Conservation (phyloP, 2,888 invertebrate species). For the Meandrusa payeni region DNA sequence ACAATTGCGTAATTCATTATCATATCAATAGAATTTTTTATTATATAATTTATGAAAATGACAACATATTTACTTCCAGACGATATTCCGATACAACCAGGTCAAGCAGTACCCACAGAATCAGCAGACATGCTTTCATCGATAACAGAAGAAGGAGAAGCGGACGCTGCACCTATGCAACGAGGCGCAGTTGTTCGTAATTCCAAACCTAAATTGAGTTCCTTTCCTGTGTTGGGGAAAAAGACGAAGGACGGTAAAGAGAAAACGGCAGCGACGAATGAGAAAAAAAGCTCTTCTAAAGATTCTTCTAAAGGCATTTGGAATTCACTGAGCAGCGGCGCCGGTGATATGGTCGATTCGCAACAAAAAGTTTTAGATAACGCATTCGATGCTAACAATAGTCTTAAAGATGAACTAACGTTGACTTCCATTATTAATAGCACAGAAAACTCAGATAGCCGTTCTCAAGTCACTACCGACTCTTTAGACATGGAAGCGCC, state of each 20-base stretch:
- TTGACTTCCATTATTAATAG: constrained; percentile 64
- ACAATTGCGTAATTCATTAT: no score
- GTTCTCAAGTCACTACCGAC: constrained; percentile 74
- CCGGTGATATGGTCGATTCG: constrained; percentile 67
- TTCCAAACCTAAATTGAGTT: constrained; percentile 82
- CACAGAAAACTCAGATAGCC: constrained; percentile 66
- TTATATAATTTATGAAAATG: no score
- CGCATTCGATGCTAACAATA: constrained; percentile 59
- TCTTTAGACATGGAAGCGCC: constrained; percentile 70
- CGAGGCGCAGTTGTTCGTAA: constrained; percentile 72
- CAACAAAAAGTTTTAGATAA: constrained; percentile 68
- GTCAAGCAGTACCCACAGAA: constrained; percentile 81
- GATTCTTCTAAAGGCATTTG: constrained; percentile 72
- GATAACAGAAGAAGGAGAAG: constrained; percentile 85
- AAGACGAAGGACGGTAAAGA: constrained; percentile 80
- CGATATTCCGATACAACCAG: constrained; percentile 93
- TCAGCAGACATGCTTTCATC: constrained; percentile 82
- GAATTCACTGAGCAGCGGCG: constrained; percentile 65
- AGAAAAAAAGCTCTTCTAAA: constrained; percentile 70
- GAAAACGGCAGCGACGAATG: constrained; percentile 51
- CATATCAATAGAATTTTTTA: no score
- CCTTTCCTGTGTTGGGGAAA: constrained; percentile 84
- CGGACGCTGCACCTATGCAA: constrained; percentile 72
- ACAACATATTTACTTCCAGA: constrained; percentile 79
- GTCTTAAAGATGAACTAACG: constrained; percentile 72